These are phyloP conservation scores for cattle (Bos taurus) DNA, from an alignment of 2,113 vertebrate genomes.

Conservation along the genomic window DNA sequence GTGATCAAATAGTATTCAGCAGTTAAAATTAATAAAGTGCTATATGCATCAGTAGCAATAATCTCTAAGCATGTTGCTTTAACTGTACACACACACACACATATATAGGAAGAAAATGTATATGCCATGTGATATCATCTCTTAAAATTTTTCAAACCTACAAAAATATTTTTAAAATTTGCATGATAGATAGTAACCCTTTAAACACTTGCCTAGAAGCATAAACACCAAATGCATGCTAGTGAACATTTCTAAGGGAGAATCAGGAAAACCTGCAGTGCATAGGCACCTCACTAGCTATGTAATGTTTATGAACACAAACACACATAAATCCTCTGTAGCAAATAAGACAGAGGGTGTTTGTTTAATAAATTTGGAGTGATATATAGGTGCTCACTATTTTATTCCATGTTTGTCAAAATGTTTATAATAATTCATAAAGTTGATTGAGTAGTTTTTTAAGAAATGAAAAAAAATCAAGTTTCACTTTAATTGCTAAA, in stretches of 20 bases:
- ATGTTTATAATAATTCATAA: background rate
- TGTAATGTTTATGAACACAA: background rate
- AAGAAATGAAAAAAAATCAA: background rate
- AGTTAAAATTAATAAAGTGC: background rate
- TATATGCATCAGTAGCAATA: background rate
- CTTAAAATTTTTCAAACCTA: slow-evolving; percentile 10
- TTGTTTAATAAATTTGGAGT: too few species aligned
- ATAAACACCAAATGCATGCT: background rate
- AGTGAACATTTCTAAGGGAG: background rate
- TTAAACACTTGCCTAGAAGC: background rate
- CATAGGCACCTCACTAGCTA: background rate
- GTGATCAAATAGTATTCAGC: background rate
- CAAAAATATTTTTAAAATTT: background rate
- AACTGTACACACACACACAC: background rate
- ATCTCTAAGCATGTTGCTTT: background rate
- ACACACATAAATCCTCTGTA: background rate
- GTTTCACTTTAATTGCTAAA: background rate
- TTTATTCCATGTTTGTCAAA: background rate
- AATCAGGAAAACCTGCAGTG: fast-evolving
- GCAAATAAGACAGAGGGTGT: background rate
- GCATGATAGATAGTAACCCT: background rate
- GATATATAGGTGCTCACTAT: background rate
- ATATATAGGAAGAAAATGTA: background rate
- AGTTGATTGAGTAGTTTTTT: background rate
- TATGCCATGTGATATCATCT: background rate